Percentiles rank a stretch among this genome's conserved stretches.
Evolutionary conservation across 2,888 invertebrate species (phyloP).

Genomic region (Heliconius erato): DNA sequence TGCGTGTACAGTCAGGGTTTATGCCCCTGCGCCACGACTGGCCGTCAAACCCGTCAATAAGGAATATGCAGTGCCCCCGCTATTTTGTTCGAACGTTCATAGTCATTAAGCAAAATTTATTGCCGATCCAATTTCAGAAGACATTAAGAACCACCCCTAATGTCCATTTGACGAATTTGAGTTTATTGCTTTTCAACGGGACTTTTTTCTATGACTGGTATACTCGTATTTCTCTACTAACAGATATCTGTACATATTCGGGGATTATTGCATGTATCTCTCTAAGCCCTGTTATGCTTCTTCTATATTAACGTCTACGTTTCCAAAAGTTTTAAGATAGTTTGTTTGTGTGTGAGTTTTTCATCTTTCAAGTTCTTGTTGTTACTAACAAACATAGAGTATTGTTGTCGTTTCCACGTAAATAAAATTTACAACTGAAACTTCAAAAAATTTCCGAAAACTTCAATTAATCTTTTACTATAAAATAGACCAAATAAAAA

Average conservation of each 20-base stretch:
- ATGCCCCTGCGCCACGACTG: too few relatives aligned
- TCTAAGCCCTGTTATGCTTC: neutral
- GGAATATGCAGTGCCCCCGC: slow-evolving; percentile 36
- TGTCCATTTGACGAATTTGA: slow-evolving; percentile 56
- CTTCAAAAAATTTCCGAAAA: neutral
- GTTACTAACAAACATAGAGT: too few relatives aligned
- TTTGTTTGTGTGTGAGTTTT: neutral
- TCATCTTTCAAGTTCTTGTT: neutral
- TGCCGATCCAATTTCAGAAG: slow-evolving; percentile 45
- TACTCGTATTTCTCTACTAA: neutral
- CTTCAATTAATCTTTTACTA: neutral
- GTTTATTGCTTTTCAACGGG: slow-evolving; percentile 40
- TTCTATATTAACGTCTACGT: too few relatives aligned
- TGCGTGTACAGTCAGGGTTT: too few relatives aligned
- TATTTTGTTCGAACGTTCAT: slow-evolving; percentile 35
- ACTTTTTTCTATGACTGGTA: slow-evolving; percentile 19
- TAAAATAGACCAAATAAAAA: neutral
- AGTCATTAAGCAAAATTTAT: slow-evolving; percentile 46
- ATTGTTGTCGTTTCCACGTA: too few relatives aligned
- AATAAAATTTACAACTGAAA: too few relatives aligned
- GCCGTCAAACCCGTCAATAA: neutral
- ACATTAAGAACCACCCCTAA: slow-evolving; percentile 64
- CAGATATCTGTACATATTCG: neutral
- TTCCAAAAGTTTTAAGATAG: neutral
- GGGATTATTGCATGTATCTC: neutral